These are phyloP conservation scores for Troglohyphantes excavatus DNA, from an alignment of 2,888 invertebrate genomes.

Conservation along the genomic window DNA sequence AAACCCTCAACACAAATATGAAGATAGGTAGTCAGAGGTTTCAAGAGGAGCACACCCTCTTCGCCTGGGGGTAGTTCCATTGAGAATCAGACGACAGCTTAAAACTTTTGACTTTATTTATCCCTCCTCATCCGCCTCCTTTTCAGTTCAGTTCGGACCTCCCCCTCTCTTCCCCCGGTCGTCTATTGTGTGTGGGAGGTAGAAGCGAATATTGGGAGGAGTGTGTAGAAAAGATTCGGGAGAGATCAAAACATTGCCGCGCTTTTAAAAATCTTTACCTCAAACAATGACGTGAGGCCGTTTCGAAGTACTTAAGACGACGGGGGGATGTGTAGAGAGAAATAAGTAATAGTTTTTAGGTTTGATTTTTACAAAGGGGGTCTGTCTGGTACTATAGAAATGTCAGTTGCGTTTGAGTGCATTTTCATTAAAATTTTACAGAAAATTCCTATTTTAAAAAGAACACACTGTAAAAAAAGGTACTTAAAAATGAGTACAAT, in stretches of 20 bases:
- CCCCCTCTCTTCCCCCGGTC: background rate
- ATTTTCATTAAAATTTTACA: too few relatives aligned
- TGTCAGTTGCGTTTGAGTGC: too few relatives aligned
- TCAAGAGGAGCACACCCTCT: slow-evolving; percentile 49
- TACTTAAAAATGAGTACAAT: too few relatives aligned
- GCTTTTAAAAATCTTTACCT: slow-evolving; percentile 60
- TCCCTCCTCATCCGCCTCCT: too few relatives aligned
- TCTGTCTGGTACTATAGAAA: too few relatives aligned
- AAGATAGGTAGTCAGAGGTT: slow-evolving; percentile 13
- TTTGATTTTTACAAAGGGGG: too few relatives aligned
- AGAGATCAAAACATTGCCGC: slow-evolving; percentile 64
- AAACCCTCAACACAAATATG: slow-evolving; percentile 33
- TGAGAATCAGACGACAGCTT: slow-evolving; percentile 44
- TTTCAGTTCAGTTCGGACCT: background rate
- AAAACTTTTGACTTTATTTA: slow-evolving; percentile 50
- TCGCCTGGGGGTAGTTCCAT: slow-evolving; percentile 19
- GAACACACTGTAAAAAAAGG: too few relatives aligned
- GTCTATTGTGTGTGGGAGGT: background rate
- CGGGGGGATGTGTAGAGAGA: background rate
- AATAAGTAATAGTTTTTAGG: too few relatives aligned
- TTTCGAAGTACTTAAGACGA: slow-evolving; percentile 30
- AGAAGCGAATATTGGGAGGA: slow-evolving; percentile 23
- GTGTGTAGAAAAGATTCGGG: slow-evolving; percentile 51
- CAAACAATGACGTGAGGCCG: slow-evolving; percentile 47
- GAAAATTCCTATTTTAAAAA: too few relatives aligned